Evolutionary conservation across 2,797 vertebrate species (phyloP).

Genomic region (Myotis daubentonii): DNA sequence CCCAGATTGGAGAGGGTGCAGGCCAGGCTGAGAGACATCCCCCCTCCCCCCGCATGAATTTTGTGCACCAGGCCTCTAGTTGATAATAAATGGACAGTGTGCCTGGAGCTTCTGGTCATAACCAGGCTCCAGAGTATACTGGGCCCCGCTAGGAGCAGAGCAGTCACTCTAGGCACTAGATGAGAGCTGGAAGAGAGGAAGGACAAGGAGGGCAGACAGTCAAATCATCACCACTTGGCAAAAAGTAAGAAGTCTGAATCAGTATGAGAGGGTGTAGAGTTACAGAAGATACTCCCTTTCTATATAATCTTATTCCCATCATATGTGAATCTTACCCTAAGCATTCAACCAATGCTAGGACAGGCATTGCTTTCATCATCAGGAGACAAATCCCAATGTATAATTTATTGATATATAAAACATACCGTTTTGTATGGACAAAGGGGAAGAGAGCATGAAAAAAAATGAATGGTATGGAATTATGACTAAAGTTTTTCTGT

Average conservation of each 20-base stretch:
- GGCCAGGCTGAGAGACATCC: too few relatives aligned
- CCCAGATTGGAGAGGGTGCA: too few relatives aligned
- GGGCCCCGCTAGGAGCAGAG: not conserved
- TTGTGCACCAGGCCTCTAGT: too few relatives aligned
- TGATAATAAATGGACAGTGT: not conserved
- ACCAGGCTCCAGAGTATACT: not conserved
- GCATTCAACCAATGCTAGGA: not conserved
- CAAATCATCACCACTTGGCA: not conserved
- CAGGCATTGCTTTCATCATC: conserved; percentile 3
- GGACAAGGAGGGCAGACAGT: not conserved
- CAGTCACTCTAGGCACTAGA: not conserved
- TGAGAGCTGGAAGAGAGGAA: not conserved
- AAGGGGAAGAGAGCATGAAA: not conserved
- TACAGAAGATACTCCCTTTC: not conserved
- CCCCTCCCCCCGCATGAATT: too few relatives aligned
- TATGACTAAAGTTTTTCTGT: not conserved
- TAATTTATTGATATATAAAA: conserved; percentile 1
- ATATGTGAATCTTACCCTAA: not conserved
- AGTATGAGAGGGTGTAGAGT: not conserved
- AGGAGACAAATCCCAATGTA: not conserved
- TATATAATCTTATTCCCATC: not conserved
- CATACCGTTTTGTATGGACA: conserved; percentile 7
- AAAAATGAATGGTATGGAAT: not conserved
- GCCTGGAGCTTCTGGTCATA: not conserved
- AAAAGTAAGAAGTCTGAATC: not conserved